Base-by-base conservation (phyloP, 2,888 invertebrate species). In the Apantesis nais region DNA sequence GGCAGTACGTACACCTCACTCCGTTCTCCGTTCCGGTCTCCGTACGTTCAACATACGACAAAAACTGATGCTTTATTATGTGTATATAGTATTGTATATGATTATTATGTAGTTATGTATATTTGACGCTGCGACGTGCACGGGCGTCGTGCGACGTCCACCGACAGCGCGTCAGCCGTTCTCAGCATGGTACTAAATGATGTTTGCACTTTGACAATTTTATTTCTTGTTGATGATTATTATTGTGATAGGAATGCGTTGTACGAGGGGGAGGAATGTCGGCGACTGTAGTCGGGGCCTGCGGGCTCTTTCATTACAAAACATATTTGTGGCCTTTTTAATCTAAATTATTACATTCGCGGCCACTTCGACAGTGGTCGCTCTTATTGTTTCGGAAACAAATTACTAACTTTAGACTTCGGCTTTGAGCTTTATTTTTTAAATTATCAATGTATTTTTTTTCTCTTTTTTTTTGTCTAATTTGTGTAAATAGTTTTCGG, bases 81-180 rank as follows among this genome's bases (percentile, higher is more conserved):
- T 91, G 91, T 91, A 91, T 88, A 91, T 92, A 90, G 88, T 89
- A 89, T 88, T 90, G 88, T 88, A 89, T 87, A 89, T 89, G 87
- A 86, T 88, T 80, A 84, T 83, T 77, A 79, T 79, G 78, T 79
- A 81, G 79, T 81, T 73, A 81, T 85, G 80, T 85, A 82, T 85
- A 84, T 83, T 83, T 79, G 84, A 79, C 85, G 85, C 85, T 80
- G 76, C 81, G 83, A 77, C 77, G 77, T 37, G 31, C 25, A n/a
- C 8, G 62, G 62, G 1, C 67, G 67, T 67, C 62, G 31, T 14
- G 62, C 62, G 62, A 39, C 62, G 58, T 37, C 58, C 14, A 29
- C 66, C 62, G 71, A 66, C 61, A 69, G 29, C 58, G 70, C 55
- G 68, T 69, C 60, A 52, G 63, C 79, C 73, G 80, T 76, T 73